These are phyloP conservation scores for Diarsia dahlii DNA, from an alignment of 2,888 invertebrate genomes.

Conservation along the genomic window DNA sequence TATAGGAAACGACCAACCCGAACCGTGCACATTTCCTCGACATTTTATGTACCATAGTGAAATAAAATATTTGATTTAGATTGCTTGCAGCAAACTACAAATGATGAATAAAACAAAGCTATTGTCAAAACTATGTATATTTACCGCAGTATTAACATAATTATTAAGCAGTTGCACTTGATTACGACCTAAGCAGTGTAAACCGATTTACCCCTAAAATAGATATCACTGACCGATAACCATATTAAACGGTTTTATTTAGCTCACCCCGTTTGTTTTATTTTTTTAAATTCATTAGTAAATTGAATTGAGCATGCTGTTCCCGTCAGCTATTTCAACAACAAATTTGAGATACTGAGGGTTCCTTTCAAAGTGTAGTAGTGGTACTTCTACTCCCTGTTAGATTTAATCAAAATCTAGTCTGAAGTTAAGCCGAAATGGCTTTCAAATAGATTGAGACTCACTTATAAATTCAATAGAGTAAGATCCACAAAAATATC, in stretches of 20 bases:
- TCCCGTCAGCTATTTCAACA: neutral
- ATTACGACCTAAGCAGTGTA: neutral
- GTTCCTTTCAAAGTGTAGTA: neutral
- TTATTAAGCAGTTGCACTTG: neutral
- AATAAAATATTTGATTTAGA: neutral
- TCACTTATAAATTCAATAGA: neutral
- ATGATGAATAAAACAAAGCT: neutral
- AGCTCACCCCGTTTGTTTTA: no score
- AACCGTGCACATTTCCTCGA: neutral
- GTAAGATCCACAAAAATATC: neutral
- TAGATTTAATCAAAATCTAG: neutral
- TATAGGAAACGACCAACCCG: neutral
- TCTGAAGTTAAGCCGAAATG: neutral
- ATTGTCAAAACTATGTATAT: neutral
- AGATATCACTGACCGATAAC: neutral
- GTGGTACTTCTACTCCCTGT: neutral
- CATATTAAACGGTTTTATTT: no score
- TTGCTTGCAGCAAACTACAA: neutral
- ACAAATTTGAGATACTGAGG: neutral
- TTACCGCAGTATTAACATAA: conserved; percentile 6
- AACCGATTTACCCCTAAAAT: neutral
- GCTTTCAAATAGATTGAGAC: conserved; percentile 22
- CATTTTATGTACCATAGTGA: neutral
- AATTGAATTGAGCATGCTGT: neutral
- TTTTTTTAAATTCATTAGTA: no score